phyloP scores from a whole-genome alignment of 1,140 invertebrate genomes.

The Gryon sp. region DNA sequence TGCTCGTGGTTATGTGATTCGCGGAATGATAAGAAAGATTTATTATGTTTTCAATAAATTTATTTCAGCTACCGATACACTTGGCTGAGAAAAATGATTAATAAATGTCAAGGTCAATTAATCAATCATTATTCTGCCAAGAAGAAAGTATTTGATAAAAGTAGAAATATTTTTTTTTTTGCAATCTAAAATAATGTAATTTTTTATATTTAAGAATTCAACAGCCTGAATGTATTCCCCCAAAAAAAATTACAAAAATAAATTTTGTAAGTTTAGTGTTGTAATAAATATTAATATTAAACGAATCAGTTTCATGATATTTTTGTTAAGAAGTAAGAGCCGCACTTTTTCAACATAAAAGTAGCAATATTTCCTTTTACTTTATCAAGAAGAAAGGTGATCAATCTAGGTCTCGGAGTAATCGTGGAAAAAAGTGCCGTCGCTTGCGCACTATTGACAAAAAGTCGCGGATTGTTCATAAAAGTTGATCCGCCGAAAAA shows the following conservation, averaged over 20 bases:
- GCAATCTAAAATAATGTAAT: too few relatives aligned
- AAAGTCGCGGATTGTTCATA: constrained; percentile 23
- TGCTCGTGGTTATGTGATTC: constrained; percentile 52
- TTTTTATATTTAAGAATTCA: too few relatives aligned
- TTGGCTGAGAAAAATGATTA: constrained; percentile 24
- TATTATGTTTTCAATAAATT: constrained; percentile 60
- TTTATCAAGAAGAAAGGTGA: constrained; percentile 48
- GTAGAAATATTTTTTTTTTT: too few relatives aligned
- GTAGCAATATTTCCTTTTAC: constrained; percentile 44
- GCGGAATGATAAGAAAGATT: constrained; percentile 60
- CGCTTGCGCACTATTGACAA: constrained; percentile 28
- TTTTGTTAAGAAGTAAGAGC: constrained; percentile 50
- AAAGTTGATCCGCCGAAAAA: constrained; percentile 52
- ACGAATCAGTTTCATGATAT: constrained; percentile 33
- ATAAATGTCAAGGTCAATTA: constrained; percentile 47
- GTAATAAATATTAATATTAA: constrained; percentile 6
- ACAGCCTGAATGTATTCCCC: too few relatives aligned
- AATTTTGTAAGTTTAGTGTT: constrained; percentile 31
- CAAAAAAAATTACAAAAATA: too few relatives aligned
- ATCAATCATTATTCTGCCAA: too few relatives aligned
- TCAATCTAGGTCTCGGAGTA: constrained; percentile 45
- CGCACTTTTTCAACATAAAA: constrained; percentile 32
- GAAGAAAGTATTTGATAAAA: too few relatives aligned
- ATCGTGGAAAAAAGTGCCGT: neutral
- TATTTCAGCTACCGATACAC: constrained; percentile 52